Conservation (phyloP, 1,140 invertebrate species). For the Oppia nitens region DNA sequence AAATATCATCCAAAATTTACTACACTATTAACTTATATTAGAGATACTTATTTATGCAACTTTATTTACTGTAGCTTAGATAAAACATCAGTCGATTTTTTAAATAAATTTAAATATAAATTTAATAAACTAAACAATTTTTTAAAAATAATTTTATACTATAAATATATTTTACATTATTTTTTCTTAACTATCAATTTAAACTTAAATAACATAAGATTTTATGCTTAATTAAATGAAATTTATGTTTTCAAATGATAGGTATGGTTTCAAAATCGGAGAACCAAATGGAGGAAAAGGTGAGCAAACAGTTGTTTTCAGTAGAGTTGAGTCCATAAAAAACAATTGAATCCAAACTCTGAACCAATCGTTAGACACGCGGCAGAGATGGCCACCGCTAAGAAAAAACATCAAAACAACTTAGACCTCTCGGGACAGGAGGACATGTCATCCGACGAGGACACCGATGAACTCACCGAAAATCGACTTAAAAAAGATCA, state of each 20-base stretch:
- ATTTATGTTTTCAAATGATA: constrained; percentile 35
- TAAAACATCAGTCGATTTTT: too few species aligned
- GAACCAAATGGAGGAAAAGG: constrained; percentile 98
- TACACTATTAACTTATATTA: too few species aligned
- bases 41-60: too few species aligned
- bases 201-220: too few species aligned
- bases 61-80: too few species aligned
- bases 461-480: constrained; percentile 12
- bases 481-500: constrained; percentile 14
- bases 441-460: constrained; percentile 9
- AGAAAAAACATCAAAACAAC: constrained; percentile 67
- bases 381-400: constrained; percentile 94
- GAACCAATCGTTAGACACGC: constrained; percentile 43
- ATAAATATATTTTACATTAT: too few species aligned
- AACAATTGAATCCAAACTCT: background rate
- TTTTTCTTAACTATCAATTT: too few species aligned
- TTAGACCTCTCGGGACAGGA: constrained; percentile 13
- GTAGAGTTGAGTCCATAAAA: background rate
- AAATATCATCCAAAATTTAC: too few species aligned
- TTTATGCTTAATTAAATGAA: too few species aligned
- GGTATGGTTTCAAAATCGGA: constrained; percentile 99
- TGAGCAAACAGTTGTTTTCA: background rate
- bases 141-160: too few species aligned
- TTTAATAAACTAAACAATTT: too few species aligned
- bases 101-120: too few species aligned